Percentiles rank a stretch among this genome's conserved stretches.
Conservation (phyloP, 1,140 invertebrate species). For the Drosophila arawakana region DNA sequence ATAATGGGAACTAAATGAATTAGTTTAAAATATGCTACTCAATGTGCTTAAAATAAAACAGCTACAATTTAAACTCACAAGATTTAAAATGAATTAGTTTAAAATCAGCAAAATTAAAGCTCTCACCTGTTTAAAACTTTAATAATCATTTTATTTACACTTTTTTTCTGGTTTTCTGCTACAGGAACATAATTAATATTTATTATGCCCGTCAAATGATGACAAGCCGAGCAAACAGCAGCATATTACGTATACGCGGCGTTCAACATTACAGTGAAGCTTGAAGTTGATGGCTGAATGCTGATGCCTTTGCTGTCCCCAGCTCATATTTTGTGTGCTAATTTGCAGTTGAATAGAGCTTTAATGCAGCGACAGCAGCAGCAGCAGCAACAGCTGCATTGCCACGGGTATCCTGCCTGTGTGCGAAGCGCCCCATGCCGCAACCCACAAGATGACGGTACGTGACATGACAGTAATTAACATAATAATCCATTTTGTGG, state of each 20-base stretch:
- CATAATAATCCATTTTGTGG: constrained; percentile 79
- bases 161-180: constrained; percentile 25
- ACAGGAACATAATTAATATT: constrained; percentile 63
- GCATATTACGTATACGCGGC: constrained; percentile 42
- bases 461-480: constrained; percentile 80
- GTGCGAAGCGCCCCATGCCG: background rate
- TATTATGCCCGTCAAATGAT: constrained; percentile 46
- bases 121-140: background rate
- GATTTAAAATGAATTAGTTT: background rate
- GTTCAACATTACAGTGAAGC: constrained; percentile 1
- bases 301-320: background rate
- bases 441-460: constrained; percentile 35
- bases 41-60: too few species aligned
- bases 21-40: too few species aligned
- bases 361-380: constrained; percentile 48
- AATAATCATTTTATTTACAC: background rate
- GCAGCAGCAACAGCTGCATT: constrained; percentile 53
- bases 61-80: background rate
- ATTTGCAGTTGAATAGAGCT: constrained; percentile 73
- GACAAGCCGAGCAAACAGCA: constrained; percentile 1
- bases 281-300: constrained; percentile 10
- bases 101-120: too few species aligned
- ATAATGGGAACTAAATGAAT: too few species aligned
- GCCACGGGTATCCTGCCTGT: constrained; percentile 12
- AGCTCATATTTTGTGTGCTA: constrained; percentile 63